phyloP scores from a whole-genome alignment of 1,140 invertebrate species.

The Chironomus tepperi region DNA sequence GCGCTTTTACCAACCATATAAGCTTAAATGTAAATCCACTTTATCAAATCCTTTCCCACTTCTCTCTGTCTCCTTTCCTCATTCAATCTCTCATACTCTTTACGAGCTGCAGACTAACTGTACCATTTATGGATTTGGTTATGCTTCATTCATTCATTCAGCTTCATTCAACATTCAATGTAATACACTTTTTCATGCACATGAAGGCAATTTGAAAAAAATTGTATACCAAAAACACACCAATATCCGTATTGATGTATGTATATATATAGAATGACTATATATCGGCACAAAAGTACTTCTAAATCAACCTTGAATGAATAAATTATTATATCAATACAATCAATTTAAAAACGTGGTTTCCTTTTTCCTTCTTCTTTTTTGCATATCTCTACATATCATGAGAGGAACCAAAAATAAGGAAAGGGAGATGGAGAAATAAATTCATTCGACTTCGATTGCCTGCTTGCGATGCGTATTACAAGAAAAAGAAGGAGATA shows the following conservation, averaged over 20 bases:
- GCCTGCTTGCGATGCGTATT: too few species aligned
- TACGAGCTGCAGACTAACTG: background rate
- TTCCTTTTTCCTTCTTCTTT: background rate
- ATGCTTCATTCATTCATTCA: conserved; percentile 7
- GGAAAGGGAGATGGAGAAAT: too few species aligned
- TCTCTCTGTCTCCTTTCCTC: too few species aligned
- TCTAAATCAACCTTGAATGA: conserved; percentile 12
- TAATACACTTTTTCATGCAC: conserved; percentile 1
- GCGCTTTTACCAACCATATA: background rate
- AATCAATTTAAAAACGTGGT: conserved; percentile 2
- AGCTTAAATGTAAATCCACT: background rate
- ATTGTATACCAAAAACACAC: background rate
- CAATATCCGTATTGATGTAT: background rate
- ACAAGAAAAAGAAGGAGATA: background rate
- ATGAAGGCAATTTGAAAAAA: conserved; percentile 2
- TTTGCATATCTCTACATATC: background rate
- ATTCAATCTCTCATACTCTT: too few species aligned
- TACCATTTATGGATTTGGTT: conserved; percentile 7
- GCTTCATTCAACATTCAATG: background rate
- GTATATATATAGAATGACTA: background rate
- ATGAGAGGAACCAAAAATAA: too few species aligned
- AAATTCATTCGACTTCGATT: too few species aligned
- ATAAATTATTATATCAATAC: conserved; percentile 15
- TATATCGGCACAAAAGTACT: conserved; percentile 7
- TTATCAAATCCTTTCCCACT: background rate